Conservation (phyloP, 2,113 vertebrate species). For the Limanda limanda region DNA sequence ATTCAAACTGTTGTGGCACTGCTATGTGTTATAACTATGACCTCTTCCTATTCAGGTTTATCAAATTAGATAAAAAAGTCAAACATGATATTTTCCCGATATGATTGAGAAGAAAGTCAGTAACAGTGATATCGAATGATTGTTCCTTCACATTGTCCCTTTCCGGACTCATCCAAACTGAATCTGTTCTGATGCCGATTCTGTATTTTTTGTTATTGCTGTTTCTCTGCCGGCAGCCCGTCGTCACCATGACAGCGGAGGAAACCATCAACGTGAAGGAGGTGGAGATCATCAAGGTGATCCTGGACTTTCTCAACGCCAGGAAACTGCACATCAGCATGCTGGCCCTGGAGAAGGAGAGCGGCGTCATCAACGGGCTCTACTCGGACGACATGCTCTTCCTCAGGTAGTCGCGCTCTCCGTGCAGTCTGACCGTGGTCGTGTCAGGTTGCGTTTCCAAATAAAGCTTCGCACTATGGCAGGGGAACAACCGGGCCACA, state of each 20-base stretch:
- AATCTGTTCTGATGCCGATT: not conserved
- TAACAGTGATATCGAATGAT: too few species aligned
- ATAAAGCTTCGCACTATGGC: not conserved
- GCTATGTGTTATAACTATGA: too few species aligned
- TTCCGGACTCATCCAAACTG: not conserved
- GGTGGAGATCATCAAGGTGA: slow-evolving; percentile 96
- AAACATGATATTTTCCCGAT: too few species aligned
- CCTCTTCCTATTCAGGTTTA: too few species aligned
- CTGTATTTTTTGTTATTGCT: not conserved
- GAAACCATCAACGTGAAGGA: slow-evolving; percentile 99
- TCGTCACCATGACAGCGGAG: slow-evolving; percentile 94
- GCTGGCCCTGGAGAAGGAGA: slow-evolving; percentile 98
- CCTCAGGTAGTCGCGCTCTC: slow-evolving; percentile 84
- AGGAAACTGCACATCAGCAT: slow-evolving; percentile 98
- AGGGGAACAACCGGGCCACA: not conserved
- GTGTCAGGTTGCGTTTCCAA: slow-evolving; percentile 1
- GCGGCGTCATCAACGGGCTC: slow-evolving; percentile 97
- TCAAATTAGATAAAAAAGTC: too few species aligned
- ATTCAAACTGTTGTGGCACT: too few species aligned
- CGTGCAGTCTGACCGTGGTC: not conserved
- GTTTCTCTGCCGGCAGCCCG: slow-evolving; percentile 42
- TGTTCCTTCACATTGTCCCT: too few species aligned
- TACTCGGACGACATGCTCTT: slow-evolving; percentile 99
- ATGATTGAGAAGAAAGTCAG: too few species aligned
- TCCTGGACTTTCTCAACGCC: slow-evolving; percentile 96